A percentile compares a stretch with the other conserved stretches of the same genome.
Evolutionary conservation across 2,797 vertebrate species (phyloP).

Genomic region (Botia almorhae): DNA sequence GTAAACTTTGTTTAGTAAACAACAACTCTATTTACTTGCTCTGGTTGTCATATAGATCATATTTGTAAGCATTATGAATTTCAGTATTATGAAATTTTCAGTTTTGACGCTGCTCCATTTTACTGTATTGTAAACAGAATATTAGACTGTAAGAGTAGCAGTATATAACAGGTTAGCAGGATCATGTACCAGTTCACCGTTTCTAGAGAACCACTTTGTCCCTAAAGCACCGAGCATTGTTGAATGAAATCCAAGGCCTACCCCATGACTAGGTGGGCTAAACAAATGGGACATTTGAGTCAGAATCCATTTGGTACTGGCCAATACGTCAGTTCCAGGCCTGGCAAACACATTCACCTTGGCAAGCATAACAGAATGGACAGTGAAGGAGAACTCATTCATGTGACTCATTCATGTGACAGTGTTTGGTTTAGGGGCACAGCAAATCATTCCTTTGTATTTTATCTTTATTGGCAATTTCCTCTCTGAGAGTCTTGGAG

Average conservation of each 20-base stretch:
- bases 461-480: neutral
- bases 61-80: too few species aligned
- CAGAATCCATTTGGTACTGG: constrained; percentile 81
- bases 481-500: too few species aligned
- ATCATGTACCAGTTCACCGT: constrained; percentile 73
- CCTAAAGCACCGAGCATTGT: constrained; percentile 80
- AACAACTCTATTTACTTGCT: too few species aligned
- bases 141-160: too few species aligned
- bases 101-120: too few species aligned
- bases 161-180: neutral
- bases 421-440: constrained; percentile 80
- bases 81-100: too few species aligned
- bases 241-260: constrained; percentile 77
- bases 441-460: constrained; percentile 57
- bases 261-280: constrained; percentile 73
- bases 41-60: too few species aligned
- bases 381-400: constrained; percentile 58
- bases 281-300: constrained; percentile 81
- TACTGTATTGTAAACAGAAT: too few species aligned
- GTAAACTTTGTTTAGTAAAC: too few species aligned
- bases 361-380: constrained; percentile 83
- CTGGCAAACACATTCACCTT: constrained; percentile 83
- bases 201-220: constrained; percentile 81
- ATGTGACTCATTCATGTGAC: constrained; percentile 75
- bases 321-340: constrained; percentile 77